A percentile compares a stretch with the other conserved stretches of the same genome.
These are phyloP conservation scores for Drosophila sp. DNA, from an alignment of 1,140 invertebrate genomes.

Conservation along the genomic window DNA sequence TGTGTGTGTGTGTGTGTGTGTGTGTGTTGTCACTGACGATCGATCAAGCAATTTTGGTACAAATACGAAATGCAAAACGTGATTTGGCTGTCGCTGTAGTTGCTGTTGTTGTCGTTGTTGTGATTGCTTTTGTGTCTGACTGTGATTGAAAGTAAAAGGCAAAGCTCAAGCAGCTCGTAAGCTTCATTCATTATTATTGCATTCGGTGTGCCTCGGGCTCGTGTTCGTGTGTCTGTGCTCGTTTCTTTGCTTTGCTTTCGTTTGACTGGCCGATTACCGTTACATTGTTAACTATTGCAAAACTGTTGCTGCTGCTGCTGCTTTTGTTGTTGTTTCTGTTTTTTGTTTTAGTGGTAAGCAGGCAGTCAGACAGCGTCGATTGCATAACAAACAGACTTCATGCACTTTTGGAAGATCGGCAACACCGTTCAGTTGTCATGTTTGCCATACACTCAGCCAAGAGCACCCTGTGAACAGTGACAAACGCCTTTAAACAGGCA, in stretches of 20 bases:
- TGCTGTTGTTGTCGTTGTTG: conserved; percentile 12
- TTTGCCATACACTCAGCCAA: conserved; percentile 5
- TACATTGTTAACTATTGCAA: conserved; percentile 82
- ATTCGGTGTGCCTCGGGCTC: conserved; percentile 30
- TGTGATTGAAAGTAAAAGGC: conserved; percentile 83
- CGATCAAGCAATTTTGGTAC: conserved; percentile 43
- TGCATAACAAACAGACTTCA: conserved; percentile 52
- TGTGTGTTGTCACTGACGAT: conserved; percentile 43
- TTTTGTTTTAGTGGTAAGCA: conserved; percentile 16
- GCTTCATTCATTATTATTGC: conserved; percentile 80
- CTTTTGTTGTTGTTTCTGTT: conserved; percentile 21
- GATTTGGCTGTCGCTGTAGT: conserved; percentile 38
- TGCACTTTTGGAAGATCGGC: conserved; percentile 9
- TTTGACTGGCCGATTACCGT: conserved; percentile 65
- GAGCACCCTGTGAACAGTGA: conserved; percentile 1
- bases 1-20: conserved; percentile 28
- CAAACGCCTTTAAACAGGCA: neutral
- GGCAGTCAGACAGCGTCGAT: conserved; percentile 25
- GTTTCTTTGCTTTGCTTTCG: conserved; percentile 27
- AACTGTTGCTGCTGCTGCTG: conserved; percentile 51
- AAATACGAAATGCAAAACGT: conserved; percentile 61
- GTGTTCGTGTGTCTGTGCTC: conserved; percentile 1
- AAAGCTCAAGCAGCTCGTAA: conserved; percentile 73
- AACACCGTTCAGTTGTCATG: conserved; percentile 3
- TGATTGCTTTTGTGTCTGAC: conserved; percentile 32